phyloP scores from a whole-genome alignment of 2,113 vertebrate genomes.

The Urocolius indicus region DNA sequence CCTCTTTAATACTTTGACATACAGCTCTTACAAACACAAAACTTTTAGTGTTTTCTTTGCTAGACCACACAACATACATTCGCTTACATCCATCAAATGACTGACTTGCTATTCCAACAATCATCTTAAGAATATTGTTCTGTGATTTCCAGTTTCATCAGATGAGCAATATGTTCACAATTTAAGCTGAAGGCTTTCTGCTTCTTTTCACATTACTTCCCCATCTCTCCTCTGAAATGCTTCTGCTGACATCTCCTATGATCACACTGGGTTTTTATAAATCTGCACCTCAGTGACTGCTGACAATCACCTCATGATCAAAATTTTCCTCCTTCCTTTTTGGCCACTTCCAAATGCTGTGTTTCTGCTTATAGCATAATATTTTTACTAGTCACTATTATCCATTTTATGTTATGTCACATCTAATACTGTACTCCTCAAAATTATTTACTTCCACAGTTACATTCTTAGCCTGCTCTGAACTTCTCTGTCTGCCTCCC shows the following conservation, averaged over 20 bases:
- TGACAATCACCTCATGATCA: background rate
- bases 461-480: background rate
- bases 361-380: background rate
- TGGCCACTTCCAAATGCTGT: background rate
- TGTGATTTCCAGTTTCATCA: background rate
- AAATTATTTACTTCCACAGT: background rate
- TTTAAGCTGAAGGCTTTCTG: background rate
- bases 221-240: background rate
- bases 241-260: background rate
- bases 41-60: background rate
- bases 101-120: background rate
- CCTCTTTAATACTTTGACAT: background rate
- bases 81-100: background rate
- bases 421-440: background rate
- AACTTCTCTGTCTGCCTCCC: background rate
- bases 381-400: background rate
- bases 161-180: background rate
- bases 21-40: background rate
- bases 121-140: background rate
- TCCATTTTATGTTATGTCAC: background rate
- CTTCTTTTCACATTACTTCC: background rate
- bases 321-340: background rate
- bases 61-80: background rate
- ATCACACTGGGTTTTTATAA: background rate
- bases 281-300: background rate